Conservation (phyloP, 2,888 invertebrate genomes). For the Monochamus alternatus region DNA sequence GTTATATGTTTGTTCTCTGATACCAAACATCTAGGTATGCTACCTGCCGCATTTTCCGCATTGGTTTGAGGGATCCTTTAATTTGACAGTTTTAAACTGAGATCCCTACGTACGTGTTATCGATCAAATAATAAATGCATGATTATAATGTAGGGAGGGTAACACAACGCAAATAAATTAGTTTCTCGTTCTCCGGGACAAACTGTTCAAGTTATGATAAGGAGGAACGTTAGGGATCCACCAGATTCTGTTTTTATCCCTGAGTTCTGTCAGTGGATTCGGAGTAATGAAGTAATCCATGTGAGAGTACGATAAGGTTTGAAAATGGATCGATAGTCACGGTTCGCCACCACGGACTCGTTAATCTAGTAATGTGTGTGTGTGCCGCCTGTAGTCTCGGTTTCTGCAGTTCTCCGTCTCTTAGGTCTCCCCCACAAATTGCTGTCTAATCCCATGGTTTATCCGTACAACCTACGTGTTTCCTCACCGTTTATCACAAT, state of each 20-base stretch:
- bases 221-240: background rate
- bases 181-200: too few relatives aligned
- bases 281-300: slow-evolving; percentile 65
- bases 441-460: slow-evolving; percentile 51
- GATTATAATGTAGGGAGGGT: too few relatives aligned
- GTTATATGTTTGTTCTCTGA: too few relatives aligned
- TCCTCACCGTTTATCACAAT: slow-evolving; percentile 25
- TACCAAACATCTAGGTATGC: too few relatives aligned
- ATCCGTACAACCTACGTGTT: slow-evolving; percentile 44
- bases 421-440: slow-evolving; percentile 48
- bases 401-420: slow-evolving; percentile 25
- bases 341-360: slow-evolving; percentile 55
- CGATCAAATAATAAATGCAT: too few relatives aligned
- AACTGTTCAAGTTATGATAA: background rate
- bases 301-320: slow-evolving; percentile 66
- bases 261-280: slow-evolving; percentile 24
- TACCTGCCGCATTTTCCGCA: too few relatives aligned
- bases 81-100: too few relatives aligned
- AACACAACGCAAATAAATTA: too few relatives aligned
- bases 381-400: slow-evolving; percentile 51
- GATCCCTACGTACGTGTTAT: too few relatives aligned
- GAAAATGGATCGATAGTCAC: slow-evolving; percentile 65
- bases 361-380: slow-evolving; percentile 62
- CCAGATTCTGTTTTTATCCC: slow-evolving; percentile 3
- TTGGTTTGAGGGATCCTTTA: too few relatives aligned